Evolutionary conservation across 2,888 invertebrate species (phyloP).

Genomic region (Nomada fabriciana): DNA sequence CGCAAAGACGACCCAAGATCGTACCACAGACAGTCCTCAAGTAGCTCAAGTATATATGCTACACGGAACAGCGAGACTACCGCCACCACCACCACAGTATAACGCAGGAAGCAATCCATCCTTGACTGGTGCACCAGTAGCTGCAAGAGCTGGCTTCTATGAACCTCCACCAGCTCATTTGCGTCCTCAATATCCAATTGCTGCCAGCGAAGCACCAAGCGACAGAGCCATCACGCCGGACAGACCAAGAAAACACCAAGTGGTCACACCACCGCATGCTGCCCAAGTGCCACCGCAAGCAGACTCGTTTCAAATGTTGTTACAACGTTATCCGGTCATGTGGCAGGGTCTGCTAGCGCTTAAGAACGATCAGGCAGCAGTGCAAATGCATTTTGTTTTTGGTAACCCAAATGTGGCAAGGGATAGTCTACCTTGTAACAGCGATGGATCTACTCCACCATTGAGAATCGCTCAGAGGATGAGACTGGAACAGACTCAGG

Average conservation of each 20-base stretch:
- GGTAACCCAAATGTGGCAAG: constrained; percentile 96
- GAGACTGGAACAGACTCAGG: constrained; percentile 97
- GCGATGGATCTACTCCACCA: constrained; percentile 93
- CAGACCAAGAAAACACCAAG: constrained; percentile 85
- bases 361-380: constrained; percentile 98
- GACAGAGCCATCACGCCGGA: constrained; percentile 86
- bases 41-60: constrained; percentile 88
- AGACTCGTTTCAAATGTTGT: constrained; percentile 92
- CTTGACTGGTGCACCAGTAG: constrained; percentile 78
- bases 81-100: constrained; percentile 80
- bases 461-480: constrained; percentile 98
- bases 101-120: constrained; percentile 75
- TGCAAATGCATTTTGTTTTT: constrained; percentile 99
- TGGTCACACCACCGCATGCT: constrained; percentile 86
- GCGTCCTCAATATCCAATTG: constrained; percentile 82
- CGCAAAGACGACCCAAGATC: constrained; percentile 84
- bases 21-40: constrained; percentile 90
- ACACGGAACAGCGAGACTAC: constrained; percentile 85
- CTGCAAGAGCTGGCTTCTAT: constrained; percentile 86
- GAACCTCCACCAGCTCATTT: constrained; percentile 88
- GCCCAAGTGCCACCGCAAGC: constrained; percentile 93
- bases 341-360: constrained; percentile 98
- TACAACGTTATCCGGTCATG: constrained; percentile 97
- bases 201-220: constrained; percentile 81
- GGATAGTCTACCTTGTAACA: constrained; percentile 93